A percentile compares a stretch with the other conserved stretches of the same genome.
Evolutionary conservation across 1,140 invertebrate genomes (phyloP).

Genomic region (Bombus terrestris): DNA sequence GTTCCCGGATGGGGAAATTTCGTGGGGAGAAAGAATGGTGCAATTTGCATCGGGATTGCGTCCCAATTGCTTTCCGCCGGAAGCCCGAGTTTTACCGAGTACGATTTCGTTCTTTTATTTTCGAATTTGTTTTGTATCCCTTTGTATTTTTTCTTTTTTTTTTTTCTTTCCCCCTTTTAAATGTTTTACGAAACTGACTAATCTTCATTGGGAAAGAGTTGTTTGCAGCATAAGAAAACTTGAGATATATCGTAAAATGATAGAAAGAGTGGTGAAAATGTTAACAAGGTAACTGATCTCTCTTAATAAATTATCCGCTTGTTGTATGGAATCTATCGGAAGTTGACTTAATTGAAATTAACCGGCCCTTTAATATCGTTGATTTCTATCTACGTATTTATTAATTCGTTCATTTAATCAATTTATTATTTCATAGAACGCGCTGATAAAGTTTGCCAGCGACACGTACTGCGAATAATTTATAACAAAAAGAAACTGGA

Average conservation of each 20-base stretch:
- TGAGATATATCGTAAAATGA: not conserved
- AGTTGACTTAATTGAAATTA: no score
- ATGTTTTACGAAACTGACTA: not conserved
- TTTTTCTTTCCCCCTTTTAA: not conserved
- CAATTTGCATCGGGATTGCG: constrained; percentile 17
- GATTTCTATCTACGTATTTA: not conserved
- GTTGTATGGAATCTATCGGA: no score
- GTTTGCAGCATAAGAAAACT: no score
- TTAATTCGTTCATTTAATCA: not conserved
- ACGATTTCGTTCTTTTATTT: not conserved
- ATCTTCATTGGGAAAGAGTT: no score
- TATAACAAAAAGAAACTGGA: not conserved
- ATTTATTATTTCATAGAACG: not conserved
- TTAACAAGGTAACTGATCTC: not conserved
- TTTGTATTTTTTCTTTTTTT: not conserved
- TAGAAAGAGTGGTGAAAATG: not conserved
- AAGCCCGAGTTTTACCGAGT: no score
- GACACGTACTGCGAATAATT: not conserved
- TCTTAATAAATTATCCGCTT: not conserved
- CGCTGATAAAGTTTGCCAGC: not conserved
- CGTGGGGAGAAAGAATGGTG: not conserved
- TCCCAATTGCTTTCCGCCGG: not conserved
- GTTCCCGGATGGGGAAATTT: not conserved
- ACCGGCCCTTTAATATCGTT: no score
- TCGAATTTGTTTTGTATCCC: not conserved